Conservation (phyloP, 2,113 vertebrate genomes). For the Tenebrosternarchus preto region DNA sequence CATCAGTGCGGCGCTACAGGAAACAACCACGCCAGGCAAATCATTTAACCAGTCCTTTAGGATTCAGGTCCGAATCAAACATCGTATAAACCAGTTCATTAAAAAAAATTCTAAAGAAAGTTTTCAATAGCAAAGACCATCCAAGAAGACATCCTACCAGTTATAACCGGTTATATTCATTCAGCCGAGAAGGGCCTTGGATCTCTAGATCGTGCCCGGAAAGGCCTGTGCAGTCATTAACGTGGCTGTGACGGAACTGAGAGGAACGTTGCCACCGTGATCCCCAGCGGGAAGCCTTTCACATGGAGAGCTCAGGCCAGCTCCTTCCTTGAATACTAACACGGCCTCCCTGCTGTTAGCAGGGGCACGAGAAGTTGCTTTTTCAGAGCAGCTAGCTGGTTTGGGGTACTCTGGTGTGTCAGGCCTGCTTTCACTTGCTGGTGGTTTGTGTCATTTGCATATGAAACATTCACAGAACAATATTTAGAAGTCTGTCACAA, state of each 20-base stretch:
- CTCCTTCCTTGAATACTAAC: constrained; percentile 25
- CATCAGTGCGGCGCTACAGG: background rate
- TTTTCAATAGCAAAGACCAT: background rate
- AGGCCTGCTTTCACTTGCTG: background rate
- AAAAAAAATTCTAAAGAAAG: too few species aligned
- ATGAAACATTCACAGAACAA: background rate
- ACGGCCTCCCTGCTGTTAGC: background rate
- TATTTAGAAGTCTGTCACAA: background rate
- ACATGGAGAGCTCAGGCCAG: constrained; percentile 15
- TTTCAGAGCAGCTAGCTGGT: background rate
- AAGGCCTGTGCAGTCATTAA: constrained; percentile 5
- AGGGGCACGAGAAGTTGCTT: background rate
- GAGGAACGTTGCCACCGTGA: background rate
- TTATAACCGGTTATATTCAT: constrained; percentile 11
- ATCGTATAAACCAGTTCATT: too few species aligned
- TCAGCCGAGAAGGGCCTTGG: background rate
- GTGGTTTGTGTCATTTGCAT: background rate
- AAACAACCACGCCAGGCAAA: too few species aligned
- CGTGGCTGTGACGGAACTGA: constrained; percentile 17
- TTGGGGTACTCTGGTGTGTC: background rate
- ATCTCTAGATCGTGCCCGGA: constrained; percentile 8
- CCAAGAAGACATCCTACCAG: background rate
- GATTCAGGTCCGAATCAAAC: too few species aligned
- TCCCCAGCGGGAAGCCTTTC: constrained; percentile 22
- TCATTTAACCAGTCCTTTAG: too few species aligned